Base-by-base conservation (phyloP, 2,113 vertebrate genomes). In the Alaudala cheleensis region DNA sequence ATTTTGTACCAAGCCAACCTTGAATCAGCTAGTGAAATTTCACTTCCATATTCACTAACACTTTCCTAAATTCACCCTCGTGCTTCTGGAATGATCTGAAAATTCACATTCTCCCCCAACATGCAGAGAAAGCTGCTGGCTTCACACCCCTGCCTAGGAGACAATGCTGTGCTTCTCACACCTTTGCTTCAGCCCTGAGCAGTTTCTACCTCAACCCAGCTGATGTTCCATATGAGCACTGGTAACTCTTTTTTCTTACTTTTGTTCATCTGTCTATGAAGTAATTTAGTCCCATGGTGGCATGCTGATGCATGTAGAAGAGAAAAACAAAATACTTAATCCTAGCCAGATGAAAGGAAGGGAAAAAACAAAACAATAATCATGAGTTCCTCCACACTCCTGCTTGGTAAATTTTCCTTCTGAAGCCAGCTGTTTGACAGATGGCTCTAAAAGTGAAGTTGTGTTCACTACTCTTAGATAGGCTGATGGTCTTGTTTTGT, bases 291-390 rank as follows among this genome's bases (percentile, higher is more conserved):
- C 73, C 87, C 71, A 69, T 45, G 34, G 51, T 94, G 91, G 76
- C 85, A 95, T 50, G 86, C 69, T 92, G 91, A 94, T 95, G 83
- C 92, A 88, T 11, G 81, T 57, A 94, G 71, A 85, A 88, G 62
- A 86, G 71, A 95, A 96, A 92, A 93, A 94, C 67, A 97, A 93
- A 88, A 87, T 57, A 78, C 56, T 93, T 96, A 93, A 92, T 87
- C 82, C 70, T 81, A 91, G 87, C 69, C 90, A 97, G 95, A 95
- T 94, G 92, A 96, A 97, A 94, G 42, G 56, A 81, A 91, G 11
- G 56, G n/a, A 44, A 76, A 39, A 66, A 62, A 15, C 28, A 44
- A 58, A 62, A 23, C 58, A 89, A 88, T 40, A 17, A 86, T 37
- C 31, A 74, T 76, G 70, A 81, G 81, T 76, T 95, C 71, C 58